Evolutionary conservation across 2,888 invertebrate species (phyloP), one percentile per base, ranked within the genome.

Genomic region (Zeuzera pyrina): DNA sequence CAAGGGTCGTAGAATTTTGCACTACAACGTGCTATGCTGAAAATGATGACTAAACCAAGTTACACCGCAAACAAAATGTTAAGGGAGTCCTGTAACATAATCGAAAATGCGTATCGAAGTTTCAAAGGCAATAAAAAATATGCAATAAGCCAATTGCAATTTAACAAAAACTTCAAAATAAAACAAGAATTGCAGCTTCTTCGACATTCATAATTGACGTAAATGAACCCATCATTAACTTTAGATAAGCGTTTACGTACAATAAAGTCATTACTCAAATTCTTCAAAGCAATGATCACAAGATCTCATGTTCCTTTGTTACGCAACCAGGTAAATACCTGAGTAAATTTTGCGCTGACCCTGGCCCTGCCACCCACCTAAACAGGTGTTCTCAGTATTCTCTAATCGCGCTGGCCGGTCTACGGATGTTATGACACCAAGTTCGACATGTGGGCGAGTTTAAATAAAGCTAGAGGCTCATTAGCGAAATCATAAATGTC

Each of bases 1-100:
- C 77, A 79, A 70, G 76, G 78, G 83, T 81, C 79, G 78, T 76
- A 81, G 78, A 71, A 79, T 70, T 70, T 79, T 63, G 79, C 77
- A 72, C 66, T 64, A 68, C 65, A 66, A 49, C 58, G 55, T 56
- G 74, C 68, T 66, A 77, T 74, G 72, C 61, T 63, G 57, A 52
- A 60, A 58, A 57, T 64, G 63, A 63, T 65, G 60, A 61, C 62
- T 62, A 60, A n/a, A n/a, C 65, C 67, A 62, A 57, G 56, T 62
- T 68, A 49, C 59, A 55, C 72, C 72, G 74, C 77, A 79, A 79
- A 63, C 59, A 33, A 36, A n/a, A n/a, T n/a, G n/a, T 31, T 32
- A 28, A 34, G n/a, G n/a, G n/a, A n/a, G n/a, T n/a, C n/a, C n/a
- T n/a, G n/a, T n/a, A n/a, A n/a, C n/a, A n/a, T n/a, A n/a, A n/a